phyloP scores from a whole-genome alignment of 2,888 invertebrate genomes.

The Diabrotica balteata region DNA sequence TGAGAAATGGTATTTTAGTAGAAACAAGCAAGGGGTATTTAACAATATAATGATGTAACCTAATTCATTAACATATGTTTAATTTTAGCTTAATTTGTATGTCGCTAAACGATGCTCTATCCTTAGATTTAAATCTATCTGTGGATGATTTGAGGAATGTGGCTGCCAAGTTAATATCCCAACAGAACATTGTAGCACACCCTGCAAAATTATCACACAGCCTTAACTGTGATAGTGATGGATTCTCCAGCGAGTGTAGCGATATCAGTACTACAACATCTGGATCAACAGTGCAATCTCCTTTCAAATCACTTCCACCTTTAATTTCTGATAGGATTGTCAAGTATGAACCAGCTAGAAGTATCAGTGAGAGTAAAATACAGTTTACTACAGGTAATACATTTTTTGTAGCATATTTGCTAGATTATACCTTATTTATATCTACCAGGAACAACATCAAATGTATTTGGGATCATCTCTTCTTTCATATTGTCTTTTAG shows the following conservation, averaged over 20 bases:
- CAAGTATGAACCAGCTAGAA: conserved; percentile 33
- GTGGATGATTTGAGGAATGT: conserved; percentile 61
- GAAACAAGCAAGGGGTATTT: conserved; percentile 60
- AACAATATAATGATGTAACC: conserved; percentile 28
- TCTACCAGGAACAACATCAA: too few relatives aligned
- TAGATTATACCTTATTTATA: neutral
- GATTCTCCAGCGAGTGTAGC: conserved; percentile 57
- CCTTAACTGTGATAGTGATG: conserved; percentile 56
- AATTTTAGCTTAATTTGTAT: conserved; percentile 60
- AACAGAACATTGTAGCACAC: conserved; percentile 49
- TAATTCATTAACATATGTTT: conserved; percentile 29
- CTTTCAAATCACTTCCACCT: conserved; percentile 41
- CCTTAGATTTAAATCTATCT: conserved; percentile 60
- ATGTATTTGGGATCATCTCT: too few relatives aligned
- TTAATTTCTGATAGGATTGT: conserved; percentile 37
- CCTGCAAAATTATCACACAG: conserved; percentile 30
- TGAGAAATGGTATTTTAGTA: conserved; percentile 60
- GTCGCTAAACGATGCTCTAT: conserved; percentile 60
- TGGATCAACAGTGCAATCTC: conserved; percentile 38
- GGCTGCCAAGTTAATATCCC: conserved; percentile 58
- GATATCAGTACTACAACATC: conserved; percentile 49
- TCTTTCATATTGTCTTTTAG: too few relatives aligned
- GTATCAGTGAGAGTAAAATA: conserved; percentile 37
- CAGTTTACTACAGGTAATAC: conserved; percentile 27
- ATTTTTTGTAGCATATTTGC: conserved; percentile 20